Percentiles rank a stretch among this genome's conserved stretches.
Conservation (phyloP, 2,888 invertebrate genomes). For the Ditylenchus weischeri region DNA sequence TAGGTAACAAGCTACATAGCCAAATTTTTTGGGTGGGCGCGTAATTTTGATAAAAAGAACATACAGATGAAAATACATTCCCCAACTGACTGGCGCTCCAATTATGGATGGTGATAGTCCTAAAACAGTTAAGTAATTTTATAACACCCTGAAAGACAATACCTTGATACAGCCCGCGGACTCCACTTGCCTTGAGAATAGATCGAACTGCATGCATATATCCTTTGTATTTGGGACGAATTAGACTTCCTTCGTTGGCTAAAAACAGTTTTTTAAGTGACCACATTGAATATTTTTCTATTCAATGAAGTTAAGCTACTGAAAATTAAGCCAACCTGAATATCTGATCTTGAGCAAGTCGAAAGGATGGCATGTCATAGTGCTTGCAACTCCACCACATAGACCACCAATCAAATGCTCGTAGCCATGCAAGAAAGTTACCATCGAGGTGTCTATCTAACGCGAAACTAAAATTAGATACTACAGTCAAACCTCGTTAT, state of each 20-base stretch:
- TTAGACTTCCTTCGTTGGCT: constrained; percentile 88
- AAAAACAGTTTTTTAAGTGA: constrained; percentile 57
- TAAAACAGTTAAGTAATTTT: too few species aligned
- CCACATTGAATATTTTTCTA: too few species aligned
- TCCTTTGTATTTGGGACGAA: constrained; percentile 78
- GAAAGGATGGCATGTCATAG: constrained; percentile 82
- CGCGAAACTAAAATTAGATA: too few species aligned
- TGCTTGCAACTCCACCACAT: constrained; percentile 91
- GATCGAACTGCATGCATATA: constrained; percentile 69
- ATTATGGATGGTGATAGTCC: constrained; percentile 86
- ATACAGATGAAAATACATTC: constrained; percentile 95
- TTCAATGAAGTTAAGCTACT: neutral
- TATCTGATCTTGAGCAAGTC: constrained; percentile 97
- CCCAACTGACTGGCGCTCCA: constrained; percentile 97
- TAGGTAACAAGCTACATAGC: too few species aligned
- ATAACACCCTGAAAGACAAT: too few species aligned
- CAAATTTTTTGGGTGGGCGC: too few species aligned
- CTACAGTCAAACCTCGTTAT: too few species aligned
- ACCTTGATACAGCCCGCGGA: constrained; percentile 87
- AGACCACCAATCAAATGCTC: constrained; percentile 94
- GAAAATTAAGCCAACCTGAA: constrained; percentile 40
- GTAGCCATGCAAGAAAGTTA: constrained; percentile 42
- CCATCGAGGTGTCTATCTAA: too few species aligned
- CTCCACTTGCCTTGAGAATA: constrained; percentile 76
- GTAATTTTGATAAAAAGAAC: too few species aligned